These are phyloP conservation scores for Myrmophylax atrothorax DNA, from an alignment of 2,113 vertebrate genomes.

Conservation along the genomic window DNA sequence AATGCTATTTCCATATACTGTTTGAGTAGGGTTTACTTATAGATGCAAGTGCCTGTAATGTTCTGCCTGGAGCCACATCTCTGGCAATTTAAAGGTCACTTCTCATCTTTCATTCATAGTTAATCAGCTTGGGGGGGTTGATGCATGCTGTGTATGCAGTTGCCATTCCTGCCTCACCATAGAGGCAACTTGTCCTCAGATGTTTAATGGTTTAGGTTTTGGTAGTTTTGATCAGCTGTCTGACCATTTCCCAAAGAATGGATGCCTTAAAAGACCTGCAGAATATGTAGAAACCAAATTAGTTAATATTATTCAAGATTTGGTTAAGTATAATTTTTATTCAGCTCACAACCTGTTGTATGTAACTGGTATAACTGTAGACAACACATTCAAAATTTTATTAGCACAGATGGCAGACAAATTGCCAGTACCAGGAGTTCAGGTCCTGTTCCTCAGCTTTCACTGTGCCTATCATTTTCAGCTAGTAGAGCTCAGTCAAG, in stretches of 20 bases:
- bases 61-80: not conserved
- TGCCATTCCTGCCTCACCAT: not conserved
- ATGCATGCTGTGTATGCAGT: not conserved
- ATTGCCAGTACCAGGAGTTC: not conserved
- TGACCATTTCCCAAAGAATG: not conserved
- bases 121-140: not conserved
- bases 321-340: not conserved
- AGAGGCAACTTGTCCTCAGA: not conserved
- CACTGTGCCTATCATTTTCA: not conserved
- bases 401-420: not conserved
- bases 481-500: not conserved
- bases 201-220: not conserved
- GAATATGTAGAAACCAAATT: not conserved
- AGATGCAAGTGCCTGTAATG: not conserved
- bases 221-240: not conserved
- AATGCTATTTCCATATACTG: not conserved
- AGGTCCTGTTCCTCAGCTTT: not conserved
- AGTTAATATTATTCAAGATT: not conserved
- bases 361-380: not conserved
- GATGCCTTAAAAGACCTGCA: not conserved
- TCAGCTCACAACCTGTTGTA: not conserved
- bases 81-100: not conserved
- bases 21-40: not conserved
- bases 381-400: not conserved
- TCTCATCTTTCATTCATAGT: not conserved